These are phyloP conservation scores for Hemichromis elongatus DNA, from an alignment of 2,113 vertebrate species.

Conservation along the genomic window DNA sequence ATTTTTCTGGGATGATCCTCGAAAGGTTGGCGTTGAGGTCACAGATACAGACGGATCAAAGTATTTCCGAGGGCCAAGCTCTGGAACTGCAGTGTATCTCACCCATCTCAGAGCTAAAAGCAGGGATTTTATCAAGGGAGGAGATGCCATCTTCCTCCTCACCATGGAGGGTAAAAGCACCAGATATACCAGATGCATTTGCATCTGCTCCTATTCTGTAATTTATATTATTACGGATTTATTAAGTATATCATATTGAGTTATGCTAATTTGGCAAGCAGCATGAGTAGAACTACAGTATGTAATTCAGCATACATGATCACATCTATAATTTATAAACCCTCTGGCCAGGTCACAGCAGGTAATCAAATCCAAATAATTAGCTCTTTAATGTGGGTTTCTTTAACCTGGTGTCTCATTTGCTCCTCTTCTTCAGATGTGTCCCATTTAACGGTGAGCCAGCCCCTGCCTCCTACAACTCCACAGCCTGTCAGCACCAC, in stretches of 20 bases:
- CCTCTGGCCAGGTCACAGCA: background rate
- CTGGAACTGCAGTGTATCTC: slow-evolving; percentile 73
- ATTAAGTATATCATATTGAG: background rate
- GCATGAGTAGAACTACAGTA: background rate
- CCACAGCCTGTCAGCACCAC: background rate
- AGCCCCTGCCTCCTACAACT: slow-evolving; percentile 37
- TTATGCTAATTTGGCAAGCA: background rate
- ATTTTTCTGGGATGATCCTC: slow-evolving; percentile 83
- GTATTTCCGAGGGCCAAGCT: slow-evolving; percentile 70
- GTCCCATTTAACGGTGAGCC: slow-evolving; percentile 71
- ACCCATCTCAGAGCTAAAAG: slow-evolving; percentile 79
- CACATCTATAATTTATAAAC: background rate
- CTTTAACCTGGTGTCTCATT: background rate
- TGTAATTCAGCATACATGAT: background rate
- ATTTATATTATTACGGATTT: background rate
- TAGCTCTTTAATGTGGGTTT: background rate
- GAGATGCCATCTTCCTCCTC: slow-evolving; percentile 78
- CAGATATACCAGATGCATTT: background rate
- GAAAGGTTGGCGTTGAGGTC: slow-evolving; percentile 71
- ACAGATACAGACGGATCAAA: slow-evolving; percentile 75
- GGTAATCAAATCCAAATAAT: background rate
- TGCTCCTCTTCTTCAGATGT: slow-evolving; percentile 74
- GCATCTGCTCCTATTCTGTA: no score
- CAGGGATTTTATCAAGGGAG: slow-evolving; percentile 85
- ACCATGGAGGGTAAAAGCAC: slow-evolving; percentile 81